Base-by-base conservation (phyloP, 1,140 invertebrate genomes). In the Pentalonia nigronervosa region DNA sequence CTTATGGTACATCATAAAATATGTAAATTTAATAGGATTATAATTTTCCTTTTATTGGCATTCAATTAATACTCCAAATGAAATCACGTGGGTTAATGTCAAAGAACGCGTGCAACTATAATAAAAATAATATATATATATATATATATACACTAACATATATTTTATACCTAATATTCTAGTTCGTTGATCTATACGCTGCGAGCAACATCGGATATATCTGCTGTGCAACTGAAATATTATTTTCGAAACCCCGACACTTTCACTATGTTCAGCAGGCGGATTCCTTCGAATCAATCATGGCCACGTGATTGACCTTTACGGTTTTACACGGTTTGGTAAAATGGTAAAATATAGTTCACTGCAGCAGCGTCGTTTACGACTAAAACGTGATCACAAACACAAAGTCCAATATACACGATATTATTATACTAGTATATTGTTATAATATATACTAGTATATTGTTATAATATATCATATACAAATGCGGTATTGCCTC, bases 301-400 rank as follows among this genome's bases (percentile, higher is more conserved):
- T 34, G 87, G 87, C 48, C 89, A 90, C 25, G 53, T 47, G 89
- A 67, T 67, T 90, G 89, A 90, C 53, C 89, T 90, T 90, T 90
- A 45, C 50, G 23, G 36, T 36, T 50, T 30, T 48, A 48, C 9
- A 53, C 21, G 21, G 34, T 34, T 89, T 8, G 84, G 41, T 86
- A 76, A 67, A 67, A 60, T 21, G 20, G 48, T 34, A 89, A 53
- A 89, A 53, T 89, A 53, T 41, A 53, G 87, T 89, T 50, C 53
- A 89, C n/a, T 25, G 87, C n/a, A 14, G 34, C 41, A 30, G 23
- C 87, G n/a, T 87, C 84, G 45, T 48, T 87, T 87, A 87, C 45
- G 30, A 87, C 30, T 2, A 47, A 47, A 87, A 76, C 60, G 60
- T 76, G 60, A 76, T 76, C 60, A n/a, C 14, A 76, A 76, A 76